Percentiles rank a stretch among this genome's conserved stretches.
Conservation (phyloP, 2,113 vertebrate species). For the Nematolebias whitei region DNA sequence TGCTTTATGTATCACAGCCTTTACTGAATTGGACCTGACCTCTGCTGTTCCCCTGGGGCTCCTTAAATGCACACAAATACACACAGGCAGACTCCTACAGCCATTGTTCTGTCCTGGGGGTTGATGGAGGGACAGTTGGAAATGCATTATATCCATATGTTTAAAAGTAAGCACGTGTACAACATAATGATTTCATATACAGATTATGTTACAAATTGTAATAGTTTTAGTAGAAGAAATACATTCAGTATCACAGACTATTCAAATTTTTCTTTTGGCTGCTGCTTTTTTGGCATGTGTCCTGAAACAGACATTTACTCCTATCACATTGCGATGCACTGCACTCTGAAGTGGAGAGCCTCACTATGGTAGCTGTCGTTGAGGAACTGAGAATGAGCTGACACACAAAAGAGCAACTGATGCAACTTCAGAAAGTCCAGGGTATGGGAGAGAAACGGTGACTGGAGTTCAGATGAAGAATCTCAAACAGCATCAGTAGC, state of each 20-base stretch:
- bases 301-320: conserved; percentile 26
- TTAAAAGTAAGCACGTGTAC: too few species aligned
- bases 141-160: conserved; percentile 9
- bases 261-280: conserved; percentile 19
- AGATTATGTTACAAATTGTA: too few species aligned
- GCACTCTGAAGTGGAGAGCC: conserved; percentile 20
- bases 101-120: conserved; percentile 37
- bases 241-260: not conserved
- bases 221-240: not conserved
- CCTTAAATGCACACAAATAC: conserved; percentile 2
- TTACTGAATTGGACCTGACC: conserved; percentile 37
- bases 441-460: not conserved
- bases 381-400: conserved; percentile 37
- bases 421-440: conserved; percentile 15
- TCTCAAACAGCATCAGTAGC: too few species aligned
- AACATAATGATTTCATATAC: not conserved
- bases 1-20: conserved; percentile 26
- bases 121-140: conserved; percentile 32
- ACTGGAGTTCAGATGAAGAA: not conserved
- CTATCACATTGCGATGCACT: conserved; percentile 32
- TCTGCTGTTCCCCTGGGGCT: conserved; percentile 19
- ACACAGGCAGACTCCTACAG: conserved; percentile 16
- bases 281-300: conserved; percentile 33
- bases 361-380: too few species aligned
- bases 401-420: conserved; percentile 24